Percentiles rank a stretch among this genome's conserved stretches.
Conservation (phyloP, 2,888 invertebrate genomes). For the Phorcus lineatus region DNA sequence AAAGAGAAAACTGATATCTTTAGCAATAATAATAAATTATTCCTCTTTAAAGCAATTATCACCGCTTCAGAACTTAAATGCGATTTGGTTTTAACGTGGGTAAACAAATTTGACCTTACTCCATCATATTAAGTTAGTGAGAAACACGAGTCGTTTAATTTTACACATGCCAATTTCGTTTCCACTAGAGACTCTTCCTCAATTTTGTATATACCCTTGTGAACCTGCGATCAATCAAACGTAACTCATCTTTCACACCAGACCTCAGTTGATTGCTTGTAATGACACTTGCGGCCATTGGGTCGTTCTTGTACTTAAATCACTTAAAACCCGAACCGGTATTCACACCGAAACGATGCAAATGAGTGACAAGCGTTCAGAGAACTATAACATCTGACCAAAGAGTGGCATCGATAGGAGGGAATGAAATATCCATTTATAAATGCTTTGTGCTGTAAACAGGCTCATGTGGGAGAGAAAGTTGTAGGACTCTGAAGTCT, state of each 20-base stretch:
- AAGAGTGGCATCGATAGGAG: too few relatives aligned
- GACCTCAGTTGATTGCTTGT: not conserved
- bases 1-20: too few relatives aligned
- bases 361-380: not conserved
- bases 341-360: not conserved
- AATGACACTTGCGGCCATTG: not conserved
- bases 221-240: slow-evolving; percentile 6
- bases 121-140: too few relatives aligned
- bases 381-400: not conserved
- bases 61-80: too few relatives aligned
- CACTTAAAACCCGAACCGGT: slow-evolving; percentile 7
- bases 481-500: too few relatives aligned
- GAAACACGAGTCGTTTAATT: not conserved
- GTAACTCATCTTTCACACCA: not conserved
- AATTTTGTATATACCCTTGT: slow-evolving; percentile 10
- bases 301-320: not conserved
- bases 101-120: too few relatives aligned
- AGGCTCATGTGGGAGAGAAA: too few relatives aligned
- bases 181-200: not conserved
- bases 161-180: not conserved
- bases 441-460: too few relatives aligned
- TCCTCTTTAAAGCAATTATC: too few relatives aligned
- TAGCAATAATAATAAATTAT: too few relatives aligned
- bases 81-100: too few relatives aligned
- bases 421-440: too few relatives aligned